Conservation (phyloP, 2,797 vertebrate species). For the Odontamblyopus rebecca region DNA sequence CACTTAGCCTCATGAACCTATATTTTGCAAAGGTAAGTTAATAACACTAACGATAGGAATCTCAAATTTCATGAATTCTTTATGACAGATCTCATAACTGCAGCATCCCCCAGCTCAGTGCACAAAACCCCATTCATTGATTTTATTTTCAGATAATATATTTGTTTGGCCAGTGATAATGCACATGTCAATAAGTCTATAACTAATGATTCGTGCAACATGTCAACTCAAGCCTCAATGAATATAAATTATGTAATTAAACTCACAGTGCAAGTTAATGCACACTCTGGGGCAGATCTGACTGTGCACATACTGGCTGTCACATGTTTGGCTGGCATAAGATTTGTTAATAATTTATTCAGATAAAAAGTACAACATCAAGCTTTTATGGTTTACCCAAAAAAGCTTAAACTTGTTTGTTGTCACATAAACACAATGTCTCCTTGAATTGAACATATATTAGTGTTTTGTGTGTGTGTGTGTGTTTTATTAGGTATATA, state of each 20-base stretch:
- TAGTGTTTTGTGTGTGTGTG: too few species aligned
- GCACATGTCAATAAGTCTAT: not conserved
- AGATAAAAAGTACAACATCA: not conserved
- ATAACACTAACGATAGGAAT: not conserved
- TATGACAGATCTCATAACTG: too few species aligned
- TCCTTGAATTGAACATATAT: not conserved
- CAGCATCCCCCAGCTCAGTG: not conserved
- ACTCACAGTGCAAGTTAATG: not conserved
- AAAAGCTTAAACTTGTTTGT: not conserved
- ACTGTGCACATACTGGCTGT: not conserved
- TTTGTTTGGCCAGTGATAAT: not conserved
- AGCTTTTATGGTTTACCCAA: not conserved
- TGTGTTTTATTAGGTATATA: not conserved
- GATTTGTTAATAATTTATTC: not conserved
- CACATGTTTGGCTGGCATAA: not conserved
- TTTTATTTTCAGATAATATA: not conserved
- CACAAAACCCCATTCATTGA: not conserved
- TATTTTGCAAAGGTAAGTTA: conserved; percentile 92
- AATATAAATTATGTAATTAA: not conserved
- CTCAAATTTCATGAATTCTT: not conserved
- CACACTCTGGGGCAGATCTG: not conserved
- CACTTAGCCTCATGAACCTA: conserved; percentile 93
- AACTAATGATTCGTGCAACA: not conserved
- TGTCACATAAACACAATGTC: not conserved
- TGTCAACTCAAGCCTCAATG: not conserved